phyloP scores from a whole-genome alignment of 2,888 invertebrate genomes.

The Pachydiplax longipennis region DNA sequence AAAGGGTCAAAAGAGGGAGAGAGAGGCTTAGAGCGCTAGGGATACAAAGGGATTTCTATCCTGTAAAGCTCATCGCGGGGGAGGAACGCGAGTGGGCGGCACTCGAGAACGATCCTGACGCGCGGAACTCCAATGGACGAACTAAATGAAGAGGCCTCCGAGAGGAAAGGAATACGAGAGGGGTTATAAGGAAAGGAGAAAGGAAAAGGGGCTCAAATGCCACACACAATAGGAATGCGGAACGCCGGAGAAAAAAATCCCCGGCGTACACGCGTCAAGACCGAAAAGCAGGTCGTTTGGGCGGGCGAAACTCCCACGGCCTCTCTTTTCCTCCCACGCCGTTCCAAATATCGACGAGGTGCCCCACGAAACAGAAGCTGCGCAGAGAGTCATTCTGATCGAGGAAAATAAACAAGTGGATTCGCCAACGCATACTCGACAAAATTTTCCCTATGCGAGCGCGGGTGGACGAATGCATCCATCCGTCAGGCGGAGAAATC shows the following conservation, averaged over 20 bases:
- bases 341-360: constrained; percentile 49
- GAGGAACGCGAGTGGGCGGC: not conserved
- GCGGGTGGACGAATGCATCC: not conserved
- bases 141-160: constrained; percentile 47
- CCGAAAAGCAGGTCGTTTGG: constrained; percentile 36
- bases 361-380: not conserved
- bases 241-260: constrained; percentile 6
- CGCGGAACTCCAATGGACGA: not conserved
- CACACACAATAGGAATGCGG: constrained; percentile 43
- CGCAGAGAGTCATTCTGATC: constrained; percentile 50
- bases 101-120: not conserved
- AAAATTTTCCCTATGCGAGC: not conserved
- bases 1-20: too few species aligned
- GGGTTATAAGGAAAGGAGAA: constrained; percentile 56
- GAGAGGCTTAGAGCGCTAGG: too few species aligned
- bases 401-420: constrained; percentile 50
- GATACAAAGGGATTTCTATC: too few species aligned
- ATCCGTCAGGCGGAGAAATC: not conserved
- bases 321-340: constrained; percentile 49
- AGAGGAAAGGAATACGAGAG: constrained; percentile 22
- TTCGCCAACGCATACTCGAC: not conserved
- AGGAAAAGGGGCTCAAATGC: not conserved
- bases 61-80: too few species aligned
- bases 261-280: constrained; percentile 44
- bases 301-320: constrained; percentile 50